Base-by-base conservation (phyloP, 2,888 invertebrate genomes). In the Frankliniella intonsa region DNA sequence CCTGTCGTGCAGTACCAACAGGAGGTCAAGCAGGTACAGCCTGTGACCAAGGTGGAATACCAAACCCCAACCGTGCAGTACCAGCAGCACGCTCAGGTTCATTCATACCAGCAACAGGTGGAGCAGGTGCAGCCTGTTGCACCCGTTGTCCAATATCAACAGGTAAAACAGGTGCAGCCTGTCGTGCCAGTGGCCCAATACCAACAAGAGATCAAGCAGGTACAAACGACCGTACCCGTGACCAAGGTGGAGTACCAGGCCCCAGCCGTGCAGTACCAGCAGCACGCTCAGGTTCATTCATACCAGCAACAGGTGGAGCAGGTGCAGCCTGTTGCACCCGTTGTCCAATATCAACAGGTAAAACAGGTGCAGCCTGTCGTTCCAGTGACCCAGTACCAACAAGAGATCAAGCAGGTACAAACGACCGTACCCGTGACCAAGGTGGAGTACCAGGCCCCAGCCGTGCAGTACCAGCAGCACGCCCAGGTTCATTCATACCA, bases 171-270 rank as follows among this genome's bases (percentile, higher is more conserved):
- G 69, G 69, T 76, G 22, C 25, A 25, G 69, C 22, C 22, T 22
- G 22, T 25, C 8, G 69, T 25, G 25, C 69, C 69, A 9, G 69
- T 12, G 22, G 22, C 22, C 10, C 69, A 76, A 9, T 76, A 76
- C 25, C 69, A 76, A 12, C 69, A 76, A 25, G 7, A 76, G 25
- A 25, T 76, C 11, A 76, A 76, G 69, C 22, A 22, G 10, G 69
- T 76, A 22, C 69, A 69, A 22, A n/a, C 69, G 3, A 22, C 22
- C 22, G 69, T 69, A 22, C 69, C 69, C 22, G 69, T 76, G 25
- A 76, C 69, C 69, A 76, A 76, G 25, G 69, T 76, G 11, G 69
- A 76, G 25, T 76, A 76, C 25, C 69, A 76, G 5, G 69, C 69
- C 9, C 69, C 69, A 5, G 69, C 69, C 69, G 25, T 76, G 2